Evolutionary conservation across 2,888 invertebrate genomes (phyloP).

Genomic region (Bombylius major): DNA sequence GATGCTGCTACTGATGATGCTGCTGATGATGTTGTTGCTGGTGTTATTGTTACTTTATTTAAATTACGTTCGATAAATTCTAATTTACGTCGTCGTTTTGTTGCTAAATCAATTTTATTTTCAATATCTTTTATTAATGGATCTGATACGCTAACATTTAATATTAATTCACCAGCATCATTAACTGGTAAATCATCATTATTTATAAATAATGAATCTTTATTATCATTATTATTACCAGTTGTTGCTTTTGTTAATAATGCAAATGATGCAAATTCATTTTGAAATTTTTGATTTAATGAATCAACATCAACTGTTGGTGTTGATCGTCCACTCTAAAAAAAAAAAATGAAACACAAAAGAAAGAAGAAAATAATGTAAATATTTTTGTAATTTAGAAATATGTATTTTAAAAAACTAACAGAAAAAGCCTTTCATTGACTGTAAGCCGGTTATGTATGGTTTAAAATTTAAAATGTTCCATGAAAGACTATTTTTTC

Average conservation of each 20-base stretch:
- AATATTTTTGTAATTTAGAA: too few relatives aligned
- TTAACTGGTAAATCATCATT: background rate
- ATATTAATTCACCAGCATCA: slow-evolving; percentile 18
- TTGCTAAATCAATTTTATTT: slow-evolving; percentile 18
- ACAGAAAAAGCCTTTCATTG: too few relatives aligned
- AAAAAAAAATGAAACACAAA: background rate
- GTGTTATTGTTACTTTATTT: background rate
- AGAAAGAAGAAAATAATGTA: background rate
- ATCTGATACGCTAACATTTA: slow-evolving; percentile 22
- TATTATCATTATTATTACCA: background rate
- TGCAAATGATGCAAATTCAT: slow-evolving; percentile 10
- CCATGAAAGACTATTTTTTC: too few relatives aligned
- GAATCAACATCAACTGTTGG: background rate
- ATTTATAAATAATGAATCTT: background rate
- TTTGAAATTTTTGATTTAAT: slow-evolving; percentile 2
- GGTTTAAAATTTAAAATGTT: too few relatives aligned
- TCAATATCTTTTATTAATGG: slow-evolving; percentile 21
- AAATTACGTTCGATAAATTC: background rate
- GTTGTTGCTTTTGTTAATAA: slow-evolving; percentile 2
- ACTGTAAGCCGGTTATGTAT: too few relatives aligned
- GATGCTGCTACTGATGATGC: background rate
- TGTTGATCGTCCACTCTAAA: background rate
- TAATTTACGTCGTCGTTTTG: slow-evolving; percentile 13
- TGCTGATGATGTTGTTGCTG: background rate
- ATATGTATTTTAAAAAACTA: too few relatives aligned